Evolutionary conservation across 2,797 vertebrate species (phyloP), one percentile per base, ranked within the genome.

Genomic region (Muscicapa striata): DNA sequence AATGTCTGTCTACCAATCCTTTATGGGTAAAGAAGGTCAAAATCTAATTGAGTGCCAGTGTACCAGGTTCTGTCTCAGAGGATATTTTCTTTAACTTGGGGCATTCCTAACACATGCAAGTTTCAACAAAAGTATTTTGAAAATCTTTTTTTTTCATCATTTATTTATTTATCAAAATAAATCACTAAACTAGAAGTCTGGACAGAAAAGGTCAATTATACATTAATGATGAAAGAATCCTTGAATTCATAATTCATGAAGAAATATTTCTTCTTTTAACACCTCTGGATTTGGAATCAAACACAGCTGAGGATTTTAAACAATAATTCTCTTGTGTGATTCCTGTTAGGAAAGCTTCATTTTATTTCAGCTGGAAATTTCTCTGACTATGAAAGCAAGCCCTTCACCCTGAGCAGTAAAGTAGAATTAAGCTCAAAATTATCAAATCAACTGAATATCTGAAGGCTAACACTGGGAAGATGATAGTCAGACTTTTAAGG

Each of bases 1-100:
- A 77, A 73, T 87, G 41, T 89, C 59, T 88, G 49, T 91, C 57
- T 93, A 55, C 57, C 76, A 86, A 67, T 86, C 51, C 64, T 91
- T 97, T 92, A 86, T 90, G 58, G 84, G 62, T 92, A 77, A 95
- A 91, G 94, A 95, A 97, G 95, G 94, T 96, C 62, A 96, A 95
- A 94, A 89, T 94, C 85, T 96, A 97, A 95, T 94, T 95, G 93
- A 92, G 54, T 93, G 78, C 55, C 58, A 20, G 30, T 61, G 32
- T 89, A 72, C n/a, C 23, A 24, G 63, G 26, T 62, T 94, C 87
- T 82, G 45, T 94, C 79, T 66, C 78, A 58, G 74, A 92, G 59
- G 46, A 72, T 77, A 62, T 77, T 90, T 94, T 90, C 58, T 87
- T 87, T 90, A 57, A 92, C 43, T 68, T 82, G 15, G 10, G 45